Evolutionary conservation across 2,113 vertebrate species (phyloP), one percentile per base, ranked within the genome.

Genomic region (Vulpes ferrilata): DNA sequence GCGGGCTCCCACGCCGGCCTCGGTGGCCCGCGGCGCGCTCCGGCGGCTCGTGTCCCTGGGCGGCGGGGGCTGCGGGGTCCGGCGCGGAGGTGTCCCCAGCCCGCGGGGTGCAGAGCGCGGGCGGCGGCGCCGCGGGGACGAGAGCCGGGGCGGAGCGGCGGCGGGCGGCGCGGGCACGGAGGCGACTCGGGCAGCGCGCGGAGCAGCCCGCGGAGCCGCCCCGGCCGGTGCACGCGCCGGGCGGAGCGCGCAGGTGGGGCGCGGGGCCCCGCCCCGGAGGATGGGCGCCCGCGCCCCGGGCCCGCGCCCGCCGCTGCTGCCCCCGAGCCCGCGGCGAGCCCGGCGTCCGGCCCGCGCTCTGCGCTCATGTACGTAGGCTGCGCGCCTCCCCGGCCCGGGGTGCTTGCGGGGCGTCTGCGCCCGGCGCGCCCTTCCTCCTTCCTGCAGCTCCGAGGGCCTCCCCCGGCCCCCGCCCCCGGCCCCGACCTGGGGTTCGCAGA

Each of bases 351-450:
- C 80, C 53, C 11, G 80, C 85, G 53, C 87, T 83, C 73, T 43
- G 95, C 32, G 73, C 93, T 97, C 96, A 97, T 97, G 98, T 97
- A 98, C n/a, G 97, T 97, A 98, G 93, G 13, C 51, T 85, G 78
- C 76, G 93, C 81, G 32, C 80, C n/a, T 27, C 51, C 10, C 7
- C 35, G 53, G 7, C 78, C 69, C n/a, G 53, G 93, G 92, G 95
- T 95, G 85, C 95, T 67, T 91, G 97, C 11, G 22, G 76, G 81
- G 48, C 27, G 69, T 78, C 53, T 22, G n/a, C 17, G 83, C 43
- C 12, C 11, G 16, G 60, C 22, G 35, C 17, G 10, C 38, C 11
- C 23, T 38, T 82, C 35, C 20, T 6, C 27, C 12, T 20, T 59
- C 60, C 30, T 19, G 25, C 19, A 22, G 55, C 48, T 90, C 11